Conservation (phyloP, 2,797 vertebrate species). For the Neopelma chrysocephalum region DNA sequence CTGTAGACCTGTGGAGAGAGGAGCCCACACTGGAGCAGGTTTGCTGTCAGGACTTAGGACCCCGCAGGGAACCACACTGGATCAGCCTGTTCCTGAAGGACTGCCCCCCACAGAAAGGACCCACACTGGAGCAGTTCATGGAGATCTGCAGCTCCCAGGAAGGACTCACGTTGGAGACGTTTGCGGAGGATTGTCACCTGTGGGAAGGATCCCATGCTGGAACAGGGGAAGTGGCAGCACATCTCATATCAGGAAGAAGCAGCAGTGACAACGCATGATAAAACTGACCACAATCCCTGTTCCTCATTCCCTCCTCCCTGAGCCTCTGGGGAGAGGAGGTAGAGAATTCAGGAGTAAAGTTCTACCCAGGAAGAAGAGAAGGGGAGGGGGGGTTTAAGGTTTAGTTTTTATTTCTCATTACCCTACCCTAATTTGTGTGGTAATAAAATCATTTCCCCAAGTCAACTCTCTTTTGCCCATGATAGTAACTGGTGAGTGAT, state of each 20-base stretch:
- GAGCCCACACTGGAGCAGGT: neutral
- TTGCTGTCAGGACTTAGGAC: neutral
- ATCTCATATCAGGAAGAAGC: no score
- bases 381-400: neutral
- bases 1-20: neutral
- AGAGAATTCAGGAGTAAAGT: neutral
- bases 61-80: neutral
- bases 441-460: neutral
- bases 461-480: neutral
- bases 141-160: neutral
- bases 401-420: neutral
- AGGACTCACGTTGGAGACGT: neutral
- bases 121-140: neutral
- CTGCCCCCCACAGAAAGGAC: no score
- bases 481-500: neutral
- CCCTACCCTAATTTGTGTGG: neutral
- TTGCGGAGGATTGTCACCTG: neutral
- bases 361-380: neutral
- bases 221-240: neutral
- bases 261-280: neutral
- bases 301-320: neutral
- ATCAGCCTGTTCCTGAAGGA: neutral
- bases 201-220: neutral
- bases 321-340: neutral
- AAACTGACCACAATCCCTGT: neutral